Base-by-base conservation (phyloP, 2,888 invertebrate genomes). In the Agonum fuliginosum region DNA sequence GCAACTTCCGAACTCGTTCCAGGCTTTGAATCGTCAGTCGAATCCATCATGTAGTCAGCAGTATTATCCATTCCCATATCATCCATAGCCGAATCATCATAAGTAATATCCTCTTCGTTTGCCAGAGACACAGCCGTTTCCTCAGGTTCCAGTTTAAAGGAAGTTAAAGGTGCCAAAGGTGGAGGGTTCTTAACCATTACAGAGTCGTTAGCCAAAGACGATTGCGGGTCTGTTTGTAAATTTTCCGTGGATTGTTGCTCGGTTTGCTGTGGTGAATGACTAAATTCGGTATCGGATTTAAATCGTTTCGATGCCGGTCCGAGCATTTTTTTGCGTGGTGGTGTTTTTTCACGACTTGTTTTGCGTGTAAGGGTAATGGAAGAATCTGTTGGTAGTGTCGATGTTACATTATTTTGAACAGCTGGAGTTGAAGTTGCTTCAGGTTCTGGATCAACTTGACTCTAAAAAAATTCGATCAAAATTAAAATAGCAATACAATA, bases 91-190 rank as follows among this genome's bases (percentile, higher is more conserved):
- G 84, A 84, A 34, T 85, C 85, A 72, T 82, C 83, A 80, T 84
- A 84, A 67, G 80, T 82, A n/a, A 85, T 84, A 62, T 83, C 84
- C 24, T 83, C 69, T 2, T 77, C 58, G 43, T 77, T 70, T 8
- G 19, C 41, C 5, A 48, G 20, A 20, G 77, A 41, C 10, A 77
- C 78, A 43, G 80, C 81, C 58, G 82, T 83, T 71, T 86, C 86
- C 67, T 84, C 84, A 2, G 87, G 86, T 83, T 87, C 86, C 83
- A 86, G 84, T 83, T 86, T 87, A 79, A 86, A 85, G 65, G 86
- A 84, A 70, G 85, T 82, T 14, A 82, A 65, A 72, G 83, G 78
- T 17, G 81, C 80, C 58, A 62, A 14, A 14, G 58, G 30, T 22
- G 71, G 51, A 22, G 62, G 22, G 10, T 30, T 34, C n/a, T 24